Base-by-base conservation (phyloP, 35 echinoderm and acorn worm species). In the Holothuria glaberrima region DNA sequence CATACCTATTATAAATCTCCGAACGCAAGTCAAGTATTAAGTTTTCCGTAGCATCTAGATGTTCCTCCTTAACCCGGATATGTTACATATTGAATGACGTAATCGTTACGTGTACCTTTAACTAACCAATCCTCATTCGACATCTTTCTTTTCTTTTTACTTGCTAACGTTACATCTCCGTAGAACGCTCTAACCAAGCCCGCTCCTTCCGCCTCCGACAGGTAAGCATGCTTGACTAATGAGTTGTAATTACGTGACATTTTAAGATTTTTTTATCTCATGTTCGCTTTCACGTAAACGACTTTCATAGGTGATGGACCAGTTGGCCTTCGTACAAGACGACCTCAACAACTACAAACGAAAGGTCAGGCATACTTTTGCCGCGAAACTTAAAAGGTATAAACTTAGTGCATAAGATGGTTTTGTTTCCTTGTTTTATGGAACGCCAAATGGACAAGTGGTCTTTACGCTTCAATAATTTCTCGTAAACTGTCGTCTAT, bases 221-320 rank as follows among this genome's bases (percentile, higher is more conserved):
- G 80, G 80, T 84, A 84, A 84, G 80, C 80, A 84, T 61, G 80
- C 59, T 20, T 57, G 12, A 63, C 27, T 20, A 50, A 35, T 56
- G 18, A 41, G 34, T 36, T 44, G 9, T 22, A 9, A 78, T 75
- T 24, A 25, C n/a, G 57, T 84, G 66, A 29, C 54, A 61, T 61
- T 21, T 63, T 32, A 9, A 63, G 48, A 84, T 58, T 48, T 5
- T n/a, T 33, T 44, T 41, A 12, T 63, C 12, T 84, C 26, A 69
- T 50, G 52, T 63, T 84, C 80, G 58, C 32, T 9, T 63, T 84
- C 57, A 5, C 22, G 58, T 84, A 56, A 84, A 84, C 59, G 24
- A 61, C 80, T 61, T 83, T 64, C 82, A 29, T 90, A 90, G 89
- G 89, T 81, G n/a, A 60, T 90, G 89, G 89, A 90, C 18, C 89